These are phyloP conservation scores for Cotesia glomerata DNA, from an alignment of 1,140 invertebrate species.

Conservation along the genomic window DNA sequence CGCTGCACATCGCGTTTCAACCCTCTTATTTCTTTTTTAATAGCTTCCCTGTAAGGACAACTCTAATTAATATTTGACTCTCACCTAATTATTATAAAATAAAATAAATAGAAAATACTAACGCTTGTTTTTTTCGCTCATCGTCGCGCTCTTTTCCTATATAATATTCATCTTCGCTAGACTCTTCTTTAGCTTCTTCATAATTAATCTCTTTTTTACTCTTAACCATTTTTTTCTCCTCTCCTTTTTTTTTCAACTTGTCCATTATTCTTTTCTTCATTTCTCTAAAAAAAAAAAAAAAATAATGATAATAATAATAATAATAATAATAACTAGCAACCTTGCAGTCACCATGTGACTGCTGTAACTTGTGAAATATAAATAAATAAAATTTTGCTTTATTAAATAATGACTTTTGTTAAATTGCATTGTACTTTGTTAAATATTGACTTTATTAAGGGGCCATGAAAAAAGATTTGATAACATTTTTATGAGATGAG, in stretches of 20 bases:
- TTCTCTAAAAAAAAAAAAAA: constrained; percentile 46
- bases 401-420: too few species aligned
- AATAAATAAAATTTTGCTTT: too few species aligned
- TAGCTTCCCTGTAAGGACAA: constrained; percentile 69
- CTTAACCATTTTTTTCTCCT: constrained; percentile 52
- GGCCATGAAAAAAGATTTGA: too few species aligned
- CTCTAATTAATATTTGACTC: constrained; percentile 28
- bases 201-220: constrained; percentile 38
- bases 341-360: too few species aligned
- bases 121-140: constrained; percentile 73
- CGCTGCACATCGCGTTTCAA: constrained; percentile 73
- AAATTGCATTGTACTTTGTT: too few species aligned
- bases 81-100: constrained; percentile 22
- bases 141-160: constrained; percentile 72
- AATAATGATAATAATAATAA: not conserved
- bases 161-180: constrained; percentile 66
- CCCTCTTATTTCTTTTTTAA: constrained; percentile 77
- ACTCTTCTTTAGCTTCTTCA: constrained; percentile 40
- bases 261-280: constrained; percentile 62
- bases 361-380: too few species aligned
- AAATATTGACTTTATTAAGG: too few species aligned
- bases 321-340: too few species aligned
- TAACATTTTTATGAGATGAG: too few species aligned
- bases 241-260: constrained; percentile 65
- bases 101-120: constrained; percentile 49